Evolutionary conservation across 2,888 invertebrate species (phyloP), one percentile per base, ranked within the genome.

Genomic region (Lepas anatifera): DNA sequence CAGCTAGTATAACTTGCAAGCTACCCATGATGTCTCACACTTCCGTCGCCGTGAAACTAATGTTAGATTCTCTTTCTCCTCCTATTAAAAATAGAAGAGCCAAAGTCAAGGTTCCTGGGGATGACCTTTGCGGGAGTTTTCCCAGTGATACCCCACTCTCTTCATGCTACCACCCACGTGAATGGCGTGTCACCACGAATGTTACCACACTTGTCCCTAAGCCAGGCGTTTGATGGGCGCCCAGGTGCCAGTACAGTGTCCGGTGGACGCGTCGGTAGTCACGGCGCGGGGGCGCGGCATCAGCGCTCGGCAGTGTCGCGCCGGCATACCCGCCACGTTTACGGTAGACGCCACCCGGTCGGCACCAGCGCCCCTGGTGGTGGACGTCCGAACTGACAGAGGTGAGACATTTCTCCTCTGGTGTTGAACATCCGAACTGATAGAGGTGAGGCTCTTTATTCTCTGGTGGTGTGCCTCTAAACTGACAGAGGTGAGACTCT

Each of bases 201-300:
- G n/a, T n/a, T n/a, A n/a, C n/a, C n/a, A n/a, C n/a, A n/a, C n/a
- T n/a, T n/a, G n/a, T n/a, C n/a, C n/a, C n/a, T n/a, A n/a, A n/a
- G n/a, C n/a, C n/a, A n/a, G 41, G 41, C 41, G 41, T 10, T 41
- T 41, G 41, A 41, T 16, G 16, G 41, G 10, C 41, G 41, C 10
- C 41, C 70, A 74, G 74, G 73, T 73, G 68, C 69, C 25, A 25
- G 73, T 73, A 27, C 86, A 86, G 75, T 84, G 86, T 76, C 83
- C 84, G 39, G 85, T 87, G 1, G 87, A 89, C 77, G 85, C 87
- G 11, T 83, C 81, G 67, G 83, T 85, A 72, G 90, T 91, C 0
- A 84, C 83, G 75, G 89, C 89, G n/a, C 87, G 85, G 76, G 92
- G 92, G 1, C 87, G 89, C 4, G 92, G 91, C 32, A 81, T 92